phyloP scores from a whole-genome alignment of 2,113 vertebrate species.

The Siniperca knerii region DNA sequence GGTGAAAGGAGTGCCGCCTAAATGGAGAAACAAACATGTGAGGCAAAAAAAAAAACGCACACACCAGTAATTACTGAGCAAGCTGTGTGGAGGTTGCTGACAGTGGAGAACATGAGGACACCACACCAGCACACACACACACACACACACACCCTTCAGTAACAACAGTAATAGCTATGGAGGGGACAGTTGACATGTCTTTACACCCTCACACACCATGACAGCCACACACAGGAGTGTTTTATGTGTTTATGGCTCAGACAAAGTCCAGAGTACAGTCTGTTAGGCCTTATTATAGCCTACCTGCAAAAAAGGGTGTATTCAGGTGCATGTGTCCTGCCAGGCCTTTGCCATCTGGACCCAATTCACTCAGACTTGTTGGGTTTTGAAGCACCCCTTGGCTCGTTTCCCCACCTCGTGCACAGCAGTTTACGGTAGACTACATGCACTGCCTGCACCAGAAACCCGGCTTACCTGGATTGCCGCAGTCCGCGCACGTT shows the following conservation, averaged over 20 bases:
- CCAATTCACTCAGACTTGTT: conserved; percentile 1
- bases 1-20: not conserved
- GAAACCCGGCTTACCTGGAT: conserved; percentile 70
- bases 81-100: conserved; percentile 40
- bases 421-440: not conserved
- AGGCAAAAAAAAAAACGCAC: not conserved
- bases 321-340: conserved; percentile 10
- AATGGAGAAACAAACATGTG: not conserved
- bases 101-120: conserved; percentile 26
- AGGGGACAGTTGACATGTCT: not conserved
- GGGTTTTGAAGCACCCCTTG: conserved; percentile 1
- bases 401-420: not conserved
- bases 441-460: not conserved
- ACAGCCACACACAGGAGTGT: conserved; percentile 10
- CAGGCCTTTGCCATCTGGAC: conserved; percentile 21
- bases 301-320: not conserved
- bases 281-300: not conserved
- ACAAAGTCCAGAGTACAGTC: conserved; percentile 60
- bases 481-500: conserved; percentile 81
- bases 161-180: conserved; percentile 5
- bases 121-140: conserved; percentile 7
- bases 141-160: not conserved
- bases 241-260: conserved; percentile 37
- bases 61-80: conserved; percentile 25
- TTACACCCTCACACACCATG: conserved; percentile 6